Base-by-base conservation (phyloP, 2,888 invertebrate genomes). In the Yponomeuta evonymella region DNA sequence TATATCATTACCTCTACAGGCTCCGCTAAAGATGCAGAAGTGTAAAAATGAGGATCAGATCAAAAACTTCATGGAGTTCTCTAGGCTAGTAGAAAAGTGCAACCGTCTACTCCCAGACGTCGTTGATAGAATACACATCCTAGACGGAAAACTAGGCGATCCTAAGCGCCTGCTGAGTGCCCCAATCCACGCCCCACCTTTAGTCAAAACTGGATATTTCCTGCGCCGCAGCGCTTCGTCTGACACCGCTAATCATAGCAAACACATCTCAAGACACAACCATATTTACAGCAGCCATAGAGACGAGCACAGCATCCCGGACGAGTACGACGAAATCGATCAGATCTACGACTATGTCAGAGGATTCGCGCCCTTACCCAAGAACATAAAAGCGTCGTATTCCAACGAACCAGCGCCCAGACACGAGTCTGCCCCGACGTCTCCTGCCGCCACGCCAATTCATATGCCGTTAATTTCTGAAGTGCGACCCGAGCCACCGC, bases 281-380 rank as follows among this genome's bases (percentile, higher is more conserved):
- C 93, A 92, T 76, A 91, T 92, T 75, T 90, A 93, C 79, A 90
- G 91, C 76, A 93, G 91, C 75, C 94, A 94, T 77, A 93, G 94
- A 81, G 96, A 95, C 78, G 95, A 94, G 79, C 94, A 94, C 77
- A 93, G 94, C 75, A 93, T 94, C 70, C 93, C 95, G 48, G 97
- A 97, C 83, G 97, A 98, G 80, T 98, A 98, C 87, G 97, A 98
- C 78, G 98, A 98, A 88, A 98, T 98, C 77, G 98, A 98, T 92
- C 97, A 98, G 88, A 97, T 98, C 75, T 98, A 98, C 84, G 98
- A 98, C 83, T 98, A 98, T 85, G 98, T 98, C 0, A 93, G 98
- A 74, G 98, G 98, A 1, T 96, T 98, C 77, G 98, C 98, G 70
- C 97, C 97, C 1, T 93, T 97, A 48, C 97, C 98, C 6, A 97